Conservation (phyloP, 2,888 invertebrate species). For the Apoderus coryli region DNA sequence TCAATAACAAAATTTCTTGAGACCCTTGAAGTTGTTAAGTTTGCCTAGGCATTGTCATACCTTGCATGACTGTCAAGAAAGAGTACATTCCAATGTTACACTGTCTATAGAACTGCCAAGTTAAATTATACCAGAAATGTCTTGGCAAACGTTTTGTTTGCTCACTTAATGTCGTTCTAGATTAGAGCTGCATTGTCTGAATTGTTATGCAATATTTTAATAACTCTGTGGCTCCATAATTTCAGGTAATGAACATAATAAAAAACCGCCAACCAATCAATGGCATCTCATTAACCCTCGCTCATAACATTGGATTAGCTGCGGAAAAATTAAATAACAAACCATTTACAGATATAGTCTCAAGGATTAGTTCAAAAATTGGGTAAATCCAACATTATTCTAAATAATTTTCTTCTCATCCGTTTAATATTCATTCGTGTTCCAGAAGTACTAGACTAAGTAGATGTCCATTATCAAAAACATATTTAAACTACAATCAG, state of each 20-base stretch:
- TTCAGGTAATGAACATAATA: slow-evolving; percentile 34
- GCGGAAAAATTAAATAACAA: slow-evolving; percentile 27
- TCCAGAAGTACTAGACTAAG: slow-evolving; percentile 16
- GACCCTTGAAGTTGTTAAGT: no score
- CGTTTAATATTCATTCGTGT: slow-evolving; percentile 1
- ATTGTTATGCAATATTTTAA: no score
- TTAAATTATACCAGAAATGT: no score
- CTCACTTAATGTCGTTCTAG: no score
- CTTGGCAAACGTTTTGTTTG: no score
- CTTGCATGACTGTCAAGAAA: no score
- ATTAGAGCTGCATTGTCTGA: no score
- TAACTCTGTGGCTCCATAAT: no score
- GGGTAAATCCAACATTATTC: slow-evolving; percentile 17
- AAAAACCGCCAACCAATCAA: slow-evolving; percentile 22
- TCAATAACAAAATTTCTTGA: no score
- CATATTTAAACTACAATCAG: slow-evolving; percentile 27
- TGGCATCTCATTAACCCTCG: slow-evolving; percentile 31
- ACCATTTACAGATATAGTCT: slow-evolving; percentile 26
- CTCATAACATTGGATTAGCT: slow-evolving; percentile 32
- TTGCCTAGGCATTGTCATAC: no score
- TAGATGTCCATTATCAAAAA: slow-evolving; percentile 26
- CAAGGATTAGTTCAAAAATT: slow-evolving; percentile 26
- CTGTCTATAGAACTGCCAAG: no score
- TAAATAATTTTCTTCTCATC: slow-evolving; percentile 5
- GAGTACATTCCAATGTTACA: no score